Base-by-base conservation (phyloP, 1,140 invertebrate genomes). In the Zaprionus lachaisei region DNA sequence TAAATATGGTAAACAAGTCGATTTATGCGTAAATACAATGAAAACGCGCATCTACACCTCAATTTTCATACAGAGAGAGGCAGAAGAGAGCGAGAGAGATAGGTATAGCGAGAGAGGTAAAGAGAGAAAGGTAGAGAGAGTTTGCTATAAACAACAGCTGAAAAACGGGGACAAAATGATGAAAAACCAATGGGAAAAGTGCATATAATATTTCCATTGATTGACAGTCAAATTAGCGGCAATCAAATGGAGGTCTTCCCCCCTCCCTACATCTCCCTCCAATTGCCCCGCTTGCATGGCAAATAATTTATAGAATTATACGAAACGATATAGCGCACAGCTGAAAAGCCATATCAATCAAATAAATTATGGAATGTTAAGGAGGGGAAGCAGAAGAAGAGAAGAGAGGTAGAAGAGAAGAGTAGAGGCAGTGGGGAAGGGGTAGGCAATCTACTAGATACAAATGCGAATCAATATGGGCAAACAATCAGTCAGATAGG, bases 151-250 rank as follows among this genome's bases (percentile, higher is more conserved):
- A 65, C 73, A 76, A 76, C 70, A 65, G 67, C 58, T 41, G 51
- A 57, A 38, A 67, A 72, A 73, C 20, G 55, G 63, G 64, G 41
- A 77, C 70, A 68, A 63, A 72, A 77, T 56, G 57, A 66, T 61
- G 34, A 61, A 62, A 73, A 80, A 56, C 41, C 37, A 14, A 65
- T 38, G 38, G 22, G n/a, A 76, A 76, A 64, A 68, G 55, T 57
- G 34, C 68, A 72, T 11, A 72, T 58, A 72, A 67, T 49, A 65
- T 74, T 62, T 55, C 71, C 62, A 81, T 84, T 89, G 84, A 89
- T 90, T 89, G 84, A 89, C 84, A 89, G 84, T 84, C 85, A 89
- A 89, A 89, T 89, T 89, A 89, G 85, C 81, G 81, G 85, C 84
- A 89, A 90, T 90, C 72, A 84, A 84, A 89, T 22, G 44, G 54